phyloP scores from a whole-genome alignment of 2,113 vertebrate genomes.

The Otis tarda region DNA sequence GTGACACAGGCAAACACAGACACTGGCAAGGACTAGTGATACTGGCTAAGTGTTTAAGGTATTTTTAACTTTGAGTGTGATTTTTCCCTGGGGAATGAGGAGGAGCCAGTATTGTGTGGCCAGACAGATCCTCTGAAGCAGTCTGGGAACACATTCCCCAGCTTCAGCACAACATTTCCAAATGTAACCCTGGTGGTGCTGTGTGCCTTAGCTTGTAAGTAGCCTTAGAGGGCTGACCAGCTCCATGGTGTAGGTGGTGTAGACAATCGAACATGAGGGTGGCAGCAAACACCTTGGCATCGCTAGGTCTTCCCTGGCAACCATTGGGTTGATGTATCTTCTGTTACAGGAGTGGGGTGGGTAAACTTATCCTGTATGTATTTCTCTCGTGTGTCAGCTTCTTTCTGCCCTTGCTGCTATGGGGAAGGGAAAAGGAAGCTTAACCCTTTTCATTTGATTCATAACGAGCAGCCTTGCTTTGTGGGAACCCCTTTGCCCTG shows the following conservation, averaged over 20 bases:
- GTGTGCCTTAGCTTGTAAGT: background rate
- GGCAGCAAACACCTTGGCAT: background rate
- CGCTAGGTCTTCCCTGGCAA: background rate
- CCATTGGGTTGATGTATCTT: background rate
- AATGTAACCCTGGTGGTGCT: background rate
- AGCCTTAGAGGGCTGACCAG: background rate
- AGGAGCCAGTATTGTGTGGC: background rate
- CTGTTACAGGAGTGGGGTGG: background rate
- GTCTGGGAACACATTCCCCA: background rate
- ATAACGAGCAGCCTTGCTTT: background rate
- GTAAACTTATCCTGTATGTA: background rate
- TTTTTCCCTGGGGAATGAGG: background rate
- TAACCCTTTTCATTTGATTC: background rate
- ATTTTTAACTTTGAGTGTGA: constrained; percentile 20
- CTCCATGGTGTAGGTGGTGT: background rate
- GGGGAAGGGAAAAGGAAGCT: background rate
- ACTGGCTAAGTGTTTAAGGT: background rate
- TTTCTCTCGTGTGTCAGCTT: background rate
- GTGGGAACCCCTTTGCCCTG: background rate
- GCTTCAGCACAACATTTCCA: background rate
- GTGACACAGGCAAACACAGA: background rate
- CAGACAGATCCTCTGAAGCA: background rate
- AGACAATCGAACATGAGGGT: accelerated
- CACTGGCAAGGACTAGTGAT: background rate
- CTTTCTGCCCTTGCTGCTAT: background rate